phyloP scores from a whole-genome alignment of 2,797 vertebrate genomes.

The Enteromius mattozi region DNA sequence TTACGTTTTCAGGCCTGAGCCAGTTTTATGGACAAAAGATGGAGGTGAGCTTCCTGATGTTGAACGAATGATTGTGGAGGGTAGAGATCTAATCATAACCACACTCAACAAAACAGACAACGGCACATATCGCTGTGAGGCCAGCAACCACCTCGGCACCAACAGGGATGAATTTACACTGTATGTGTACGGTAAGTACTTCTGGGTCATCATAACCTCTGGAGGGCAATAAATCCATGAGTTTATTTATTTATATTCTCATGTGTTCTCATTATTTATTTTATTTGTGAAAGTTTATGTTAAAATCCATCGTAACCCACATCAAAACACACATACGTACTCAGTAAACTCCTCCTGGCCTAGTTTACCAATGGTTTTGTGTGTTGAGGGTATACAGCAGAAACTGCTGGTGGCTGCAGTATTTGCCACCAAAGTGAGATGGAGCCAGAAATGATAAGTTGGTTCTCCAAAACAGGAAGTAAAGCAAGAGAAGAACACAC shows the following conservation, averaged over 20 bases:
- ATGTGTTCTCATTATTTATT: constrained; percentile 35
- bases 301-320: constrained; percentile 29
- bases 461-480: constrained; percentile 67
- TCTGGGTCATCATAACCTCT: background rate
- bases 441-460: constrained; percentile 72
- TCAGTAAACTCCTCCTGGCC: constrained; percentile 54
- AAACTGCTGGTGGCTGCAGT: constrained; percentile 71
- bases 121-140: constrained; percentile 97
- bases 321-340: constrained; percentile 10
- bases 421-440: constrained; percentile 63
- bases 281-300: constrained; percentile 36
- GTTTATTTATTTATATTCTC: constrained; percentile 21
- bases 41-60: constrained; percentile 95
- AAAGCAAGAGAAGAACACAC: constrained; percentile 64
- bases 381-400: constrained; percentile 58
- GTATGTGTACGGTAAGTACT: constrained; percentile 94
- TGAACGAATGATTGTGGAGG: constrained; percentile 96
- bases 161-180: constrained; percentile 93
- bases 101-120: constrained; percentile 98
- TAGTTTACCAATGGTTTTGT: constrained; percentile 62
- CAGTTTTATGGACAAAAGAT: constrained; percentile 97
- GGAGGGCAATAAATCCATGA: constrained; percentile 17
- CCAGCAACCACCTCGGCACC: constrained; percentile 93
- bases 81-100: constrained; percentile 93
- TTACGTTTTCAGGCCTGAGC: constrained; percentile 84